Conservation (phyloP, 2,797 vertebrate species). For the Crax fasciolata region DNA sequence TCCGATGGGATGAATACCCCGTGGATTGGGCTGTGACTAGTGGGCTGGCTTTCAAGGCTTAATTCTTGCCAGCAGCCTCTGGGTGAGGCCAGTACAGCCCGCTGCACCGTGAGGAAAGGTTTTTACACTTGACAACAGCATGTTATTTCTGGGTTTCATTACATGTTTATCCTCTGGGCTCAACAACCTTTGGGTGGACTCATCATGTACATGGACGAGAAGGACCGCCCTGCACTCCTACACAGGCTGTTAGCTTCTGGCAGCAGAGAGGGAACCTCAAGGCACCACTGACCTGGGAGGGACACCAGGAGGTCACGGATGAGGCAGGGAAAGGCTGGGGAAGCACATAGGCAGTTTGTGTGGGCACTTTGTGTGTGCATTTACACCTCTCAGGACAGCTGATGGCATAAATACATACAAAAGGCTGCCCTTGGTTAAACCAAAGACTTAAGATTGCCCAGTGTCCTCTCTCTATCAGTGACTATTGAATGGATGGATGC, state of each 20-base stretch:
- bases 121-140: neutral
- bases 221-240: neutral
- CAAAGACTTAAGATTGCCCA: neutral
- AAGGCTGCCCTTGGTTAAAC: accelerated
- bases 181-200: neutral
- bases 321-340: neutral
- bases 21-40: neutral
- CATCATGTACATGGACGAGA: accelerated
- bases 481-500: neutral
- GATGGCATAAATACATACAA: neutral
- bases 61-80: neutral
- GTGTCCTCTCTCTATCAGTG: neutral
- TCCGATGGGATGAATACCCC: neutral
- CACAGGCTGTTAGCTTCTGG: neutral
- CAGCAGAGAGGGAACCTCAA: neutral
- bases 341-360: accelerated
- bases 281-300: neutral
- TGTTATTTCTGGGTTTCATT: slow-evolving; percentile 39
- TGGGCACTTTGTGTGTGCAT: neutral
- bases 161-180: neutral
- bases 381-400: neutral
- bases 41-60: slow-evolving; percentile 16
- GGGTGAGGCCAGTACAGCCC: neutral
- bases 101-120: neutral
- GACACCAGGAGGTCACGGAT: accelerated